phyloP scores from a whole-genome alignment of 1,140 invertebrate species.

The Triops longicaudatus region DNA sequence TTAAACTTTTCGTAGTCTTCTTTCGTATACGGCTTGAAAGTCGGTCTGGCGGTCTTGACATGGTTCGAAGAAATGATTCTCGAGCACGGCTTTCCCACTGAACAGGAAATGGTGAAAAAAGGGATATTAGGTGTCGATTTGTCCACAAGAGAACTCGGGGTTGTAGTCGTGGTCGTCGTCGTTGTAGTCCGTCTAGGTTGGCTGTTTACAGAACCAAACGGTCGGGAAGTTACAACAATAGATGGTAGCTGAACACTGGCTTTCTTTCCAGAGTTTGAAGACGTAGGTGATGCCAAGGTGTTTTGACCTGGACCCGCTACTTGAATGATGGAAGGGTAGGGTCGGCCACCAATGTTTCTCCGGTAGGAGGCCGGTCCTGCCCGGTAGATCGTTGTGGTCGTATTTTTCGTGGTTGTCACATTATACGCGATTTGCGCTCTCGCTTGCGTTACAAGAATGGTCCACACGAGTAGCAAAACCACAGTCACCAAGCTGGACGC shows the following conservation, averaged over 20 bases:
- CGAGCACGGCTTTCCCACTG: constrained; percentile 26
- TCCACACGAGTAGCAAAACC: not conserved
- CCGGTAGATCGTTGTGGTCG: not conserved
- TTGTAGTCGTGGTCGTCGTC: constrained; percentile 18
- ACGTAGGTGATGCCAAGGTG: not conserved
- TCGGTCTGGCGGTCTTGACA: constrained; percentile 23
- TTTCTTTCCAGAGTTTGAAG: not conserved
- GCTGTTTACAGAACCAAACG: not conserved
- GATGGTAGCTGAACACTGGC: not conserved
- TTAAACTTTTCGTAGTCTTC: constrained; percentile 27
- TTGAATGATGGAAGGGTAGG: constrained; percentile 24
- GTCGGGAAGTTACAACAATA: constrained; percentile 18
- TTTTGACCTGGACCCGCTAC: not conserved
- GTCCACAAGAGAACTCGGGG: constrained; percentile 14
- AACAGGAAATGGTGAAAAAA: constrained; percentile 27
- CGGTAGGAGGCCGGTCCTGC: constrained; percentile 21
- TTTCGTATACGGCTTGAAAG: constrained; percentile 27
- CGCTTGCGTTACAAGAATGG: not conserved
- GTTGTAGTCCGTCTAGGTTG: not conserved
- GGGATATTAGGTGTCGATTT: constrained; percentile 26
- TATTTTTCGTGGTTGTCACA: not conserved
- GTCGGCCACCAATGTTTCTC: constrained; percentile 19
- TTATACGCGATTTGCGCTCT: not conserved
- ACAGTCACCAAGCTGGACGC: not conserved
- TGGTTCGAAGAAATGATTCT: constrained; percentile 26